phyloP scores from a whole-genome alignment of 2,888 invertebrate genomes.

The Sinohyriopsis cumingii region DNA sequence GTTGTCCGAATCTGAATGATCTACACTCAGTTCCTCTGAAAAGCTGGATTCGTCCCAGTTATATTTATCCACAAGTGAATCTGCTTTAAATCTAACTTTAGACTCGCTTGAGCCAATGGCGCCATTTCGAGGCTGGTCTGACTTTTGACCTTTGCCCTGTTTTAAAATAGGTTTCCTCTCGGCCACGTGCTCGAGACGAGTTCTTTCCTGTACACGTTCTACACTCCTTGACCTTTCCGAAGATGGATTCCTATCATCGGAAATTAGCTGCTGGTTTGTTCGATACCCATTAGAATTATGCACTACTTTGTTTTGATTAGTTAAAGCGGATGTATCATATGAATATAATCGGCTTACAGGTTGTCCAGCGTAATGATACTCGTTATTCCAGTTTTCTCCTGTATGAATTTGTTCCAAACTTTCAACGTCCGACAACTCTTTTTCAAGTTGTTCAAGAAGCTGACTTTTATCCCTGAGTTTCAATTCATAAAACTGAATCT shows the following conservation, averaged over 20 bases:
- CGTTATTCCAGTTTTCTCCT: conserved; percentile 1
- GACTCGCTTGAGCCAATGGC: conserved; percentile 19
- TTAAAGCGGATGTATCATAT: too few relatives aligned
- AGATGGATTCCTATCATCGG: too few relatives aligned
- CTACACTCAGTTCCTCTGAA: conserved; percentile 40
- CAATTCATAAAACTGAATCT: conserved; percentile 49
- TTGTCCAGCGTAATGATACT: not conserved
- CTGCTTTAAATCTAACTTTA: conserved; percentile 38
- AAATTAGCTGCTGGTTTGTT: too few relatives aligned
- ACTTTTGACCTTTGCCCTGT: conserved; percentile 24
- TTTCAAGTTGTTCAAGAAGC: conserved; percentile 37
- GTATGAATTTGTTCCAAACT: conserved; percentile 3
- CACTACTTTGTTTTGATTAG: too few relatives aligned
- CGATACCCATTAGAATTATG: too few relatives aligned
- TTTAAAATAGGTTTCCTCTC: conserved; percentile 34
- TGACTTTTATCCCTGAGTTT: conserved; percentile 33
- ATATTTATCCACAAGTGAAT: conserved; percentile 33
- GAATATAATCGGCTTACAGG: not conserved
- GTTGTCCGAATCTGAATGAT: conserved; percentile 39
- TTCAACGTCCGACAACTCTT: conserved; percentile 37
- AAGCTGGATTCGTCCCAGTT: conserved; percentile 39
- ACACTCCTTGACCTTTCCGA: too few relatives aligned
- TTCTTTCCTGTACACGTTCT: too few relatives aligned
- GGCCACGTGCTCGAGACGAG: not conserved
- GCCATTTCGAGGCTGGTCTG: conserved; percentile 11